Conservation (phyloP, 2,888 invertebrate genomes). For the Phyllotreta cruciferae region DNA sequence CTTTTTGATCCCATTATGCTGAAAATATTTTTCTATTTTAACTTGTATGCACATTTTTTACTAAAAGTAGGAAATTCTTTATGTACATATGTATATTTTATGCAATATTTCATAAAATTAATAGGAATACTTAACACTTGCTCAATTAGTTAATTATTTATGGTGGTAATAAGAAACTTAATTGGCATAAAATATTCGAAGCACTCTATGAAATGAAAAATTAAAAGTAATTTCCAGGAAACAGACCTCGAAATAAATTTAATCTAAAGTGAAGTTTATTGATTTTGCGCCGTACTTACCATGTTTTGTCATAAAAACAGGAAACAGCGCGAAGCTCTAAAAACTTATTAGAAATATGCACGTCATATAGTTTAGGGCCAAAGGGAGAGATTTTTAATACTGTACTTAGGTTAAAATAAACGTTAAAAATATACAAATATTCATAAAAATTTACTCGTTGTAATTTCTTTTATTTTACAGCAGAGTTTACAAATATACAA, state of each 20-base stretch:
- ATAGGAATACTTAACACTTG: not conserved
- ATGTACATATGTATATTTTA: too few relatives aligned
- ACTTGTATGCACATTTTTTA: too few relatives aligned
- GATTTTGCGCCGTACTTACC: constrained; percentile 10
- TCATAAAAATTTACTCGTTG: too few relatives aligned
- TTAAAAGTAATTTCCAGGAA: constrained; percentile 3
- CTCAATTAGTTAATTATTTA: constrained; percentile 3
- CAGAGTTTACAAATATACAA: too few relatives aligned
- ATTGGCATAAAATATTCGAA: constrained; percentile 6
- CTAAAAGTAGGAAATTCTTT: too few relatives aligned
- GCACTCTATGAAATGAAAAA: constrained; percentile 12
- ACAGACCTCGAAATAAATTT: constrained; percentile 13
- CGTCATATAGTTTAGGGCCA: constrained; percentile 8
- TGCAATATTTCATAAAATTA: too few relatives aligned
- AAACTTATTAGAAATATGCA: constrained; percentile 13
- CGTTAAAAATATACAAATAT: too few relatives aligned
- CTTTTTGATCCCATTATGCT: too few relatives aligned
- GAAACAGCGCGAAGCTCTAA: constrained; percentile 12
- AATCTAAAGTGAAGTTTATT: constrained; percentile 15
- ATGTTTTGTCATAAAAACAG: constrained; percentile 14
- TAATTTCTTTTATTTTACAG: too few relatives aligned
- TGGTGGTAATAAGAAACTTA: not conserved
- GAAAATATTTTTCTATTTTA: too few relatives aligned
- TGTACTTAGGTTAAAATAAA: too few relatives aligned
- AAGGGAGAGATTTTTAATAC: not conserved